These are phyloP conservation scores for Euthynnus affinis DNA, from an alignment of 2,797 vertebrate genomes.

Conservation along the genomic window DNA sequence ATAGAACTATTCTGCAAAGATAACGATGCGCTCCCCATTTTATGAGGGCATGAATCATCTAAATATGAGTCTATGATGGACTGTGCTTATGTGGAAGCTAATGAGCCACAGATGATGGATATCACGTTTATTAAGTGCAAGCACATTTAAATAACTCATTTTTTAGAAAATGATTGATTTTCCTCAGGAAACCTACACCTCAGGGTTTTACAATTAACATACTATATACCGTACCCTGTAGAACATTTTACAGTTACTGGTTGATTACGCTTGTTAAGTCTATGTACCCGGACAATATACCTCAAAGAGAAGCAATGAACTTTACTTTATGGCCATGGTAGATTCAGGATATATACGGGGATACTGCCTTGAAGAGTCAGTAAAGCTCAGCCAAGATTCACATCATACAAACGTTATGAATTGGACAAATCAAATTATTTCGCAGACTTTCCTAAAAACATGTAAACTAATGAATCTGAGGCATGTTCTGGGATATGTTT, in stretches of 20 bases:
- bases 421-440: slow-evolving; percentile 24
- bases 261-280: slow-evolving; percentile 30
- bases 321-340: background rate
- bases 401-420: background rate
- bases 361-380: background rate
- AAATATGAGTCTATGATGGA: slow-evolving; percentile 74
- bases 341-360: background rate
- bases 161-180: slow-evolving; percentile 77
- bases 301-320: slow-evolving; percentile 30
- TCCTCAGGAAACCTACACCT: slow-evolving; percentile 54
- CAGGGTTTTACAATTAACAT: slow-evolving; percentile 65
- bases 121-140: slow-evolving; percentile 76
- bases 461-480: background rate
- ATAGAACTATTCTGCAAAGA: slow-evolving; percentile 50
- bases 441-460: slow-evolving; percentile 15
- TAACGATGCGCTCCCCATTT: slow-evolving; percentile 59
- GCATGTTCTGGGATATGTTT: slow-evolving; percentile 2
- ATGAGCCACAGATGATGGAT: slow-evolving; percentile 85
- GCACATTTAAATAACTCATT: slow-evolving; percentile 70
- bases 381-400: background rate
- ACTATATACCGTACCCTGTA: slow-evolving; percentile 49
- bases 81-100: slow-evolving; percentile 76
- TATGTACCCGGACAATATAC: background rate
- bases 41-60: slow-evolving; percentile 74
- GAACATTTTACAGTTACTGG: slow-evolving; percentile 59